These are phyloP conservation scores for Hormaphis cornu DNA, from an alignment of 1,140 invertebrate species.

Conservation along the genomic window DNA sequence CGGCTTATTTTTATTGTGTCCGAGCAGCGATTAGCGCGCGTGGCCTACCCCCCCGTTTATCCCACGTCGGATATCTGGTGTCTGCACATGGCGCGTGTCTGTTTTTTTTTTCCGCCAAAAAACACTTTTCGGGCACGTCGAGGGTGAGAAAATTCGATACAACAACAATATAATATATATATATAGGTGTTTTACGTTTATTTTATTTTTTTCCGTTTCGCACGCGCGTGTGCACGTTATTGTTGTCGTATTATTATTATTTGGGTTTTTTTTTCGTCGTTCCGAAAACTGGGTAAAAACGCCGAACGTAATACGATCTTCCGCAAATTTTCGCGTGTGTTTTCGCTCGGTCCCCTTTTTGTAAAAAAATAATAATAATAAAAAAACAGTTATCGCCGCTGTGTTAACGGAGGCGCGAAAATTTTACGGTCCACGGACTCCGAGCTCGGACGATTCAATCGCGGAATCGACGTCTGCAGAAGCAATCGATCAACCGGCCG, in stretches of 20 bases:
- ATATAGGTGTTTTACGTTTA: too few species aligned
- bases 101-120: constrained; percentile 9
- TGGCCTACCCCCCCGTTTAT: too few species aligned
- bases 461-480: constrained; percentile 13
- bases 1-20: constrained; percentile 31
- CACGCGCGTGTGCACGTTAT: background rate
- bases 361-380: background rate
- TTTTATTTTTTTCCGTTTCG: background rate
- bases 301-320: constrained; percentile 24
- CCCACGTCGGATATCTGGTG: constrained; percentile 29
- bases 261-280: constrained; percentile 1
- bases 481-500: constrained; percentile 4
- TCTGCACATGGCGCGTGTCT: constrained; percentile 32
- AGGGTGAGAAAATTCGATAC: constrained; percentile 31
- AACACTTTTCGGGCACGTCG: constrained; percentile 13
- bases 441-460: constrained; percentile 13
- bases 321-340: constrained; percentile 24
- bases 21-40: constrained; percentile 24
- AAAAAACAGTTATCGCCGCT: constrained; percentile 29
- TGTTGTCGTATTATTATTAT: background rate
- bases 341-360: background rate
- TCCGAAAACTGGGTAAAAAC: background rate
- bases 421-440: constrained; percentile 16
- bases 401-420: constrained; percentile 26
- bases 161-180: too few species aligned